phyloP scores from a whole-genome alignment of 2,113 vertebrate species.

The Corydoras sp. region DNA sequence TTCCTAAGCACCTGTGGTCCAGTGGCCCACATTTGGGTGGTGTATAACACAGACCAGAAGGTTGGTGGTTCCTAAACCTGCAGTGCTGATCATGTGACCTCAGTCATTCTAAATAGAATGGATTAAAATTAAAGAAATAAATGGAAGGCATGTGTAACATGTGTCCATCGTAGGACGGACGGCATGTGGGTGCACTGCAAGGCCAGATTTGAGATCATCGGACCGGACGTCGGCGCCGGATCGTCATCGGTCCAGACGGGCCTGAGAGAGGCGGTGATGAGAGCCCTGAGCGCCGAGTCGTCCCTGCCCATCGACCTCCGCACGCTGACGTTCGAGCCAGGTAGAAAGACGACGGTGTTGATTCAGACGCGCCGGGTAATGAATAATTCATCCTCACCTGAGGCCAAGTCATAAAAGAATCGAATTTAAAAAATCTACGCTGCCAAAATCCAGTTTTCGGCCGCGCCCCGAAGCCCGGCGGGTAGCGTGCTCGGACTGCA shows the following conservation, averaged over 20 bases:
- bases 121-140: too few relatives aligned
- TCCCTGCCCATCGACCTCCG: constrained; percentile 72
- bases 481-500: background rate
- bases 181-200: constrained; percentile 70
- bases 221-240: constrained; percentile 45
- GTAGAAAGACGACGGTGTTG: constrained; percentile 50
- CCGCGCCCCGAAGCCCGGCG: background rate
- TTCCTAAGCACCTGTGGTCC: too few relatives aligned
- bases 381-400: constrained; percentile 22
- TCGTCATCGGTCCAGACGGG: constrained; percentile 45
- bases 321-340: constrained; percentile 70
- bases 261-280: constrained; percentile 73
- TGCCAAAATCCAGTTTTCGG: background rate
- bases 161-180: constrained; percentile 60
- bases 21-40: too few relatives aligned
- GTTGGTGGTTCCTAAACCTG: too few relatives aligned
- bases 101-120: too few relatives aligned
- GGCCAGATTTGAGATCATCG: constrained; percentile 70
- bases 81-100: too few relatives aligned
- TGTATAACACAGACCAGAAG: too few relatives aligned
- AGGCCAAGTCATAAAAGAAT: constrained; percentile 1
- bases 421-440: constrained; percentile 17
- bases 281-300: constrained; percentile 69
- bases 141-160: background rate
- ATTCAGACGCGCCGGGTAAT: background rate